Conservation (phyloP, 2,888 invertebrate genomes). For the Formica aserva region DNA sequence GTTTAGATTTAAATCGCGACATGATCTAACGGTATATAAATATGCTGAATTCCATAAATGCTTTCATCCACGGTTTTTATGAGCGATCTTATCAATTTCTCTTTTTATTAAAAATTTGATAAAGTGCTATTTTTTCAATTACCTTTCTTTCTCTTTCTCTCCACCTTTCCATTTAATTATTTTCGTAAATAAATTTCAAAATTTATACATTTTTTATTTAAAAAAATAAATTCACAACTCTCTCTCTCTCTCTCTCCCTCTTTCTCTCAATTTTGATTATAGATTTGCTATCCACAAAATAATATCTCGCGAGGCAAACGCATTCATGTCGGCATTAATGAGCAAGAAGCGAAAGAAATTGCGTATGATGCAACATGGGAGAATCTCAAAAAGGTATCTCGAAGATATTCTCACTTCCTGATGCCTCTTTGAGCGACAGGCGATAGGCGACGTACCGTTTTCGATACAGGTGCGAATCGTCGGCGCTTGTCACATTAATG, state of each 20-base stretch:
- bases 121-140: background rate
- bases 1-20: background rate
- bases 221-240: background rate
- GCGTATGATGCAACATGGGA: conserved; percentile 10
- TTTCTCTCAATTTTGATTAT: background rate
- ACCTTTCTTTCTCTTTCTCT: background rate
- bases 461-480: conserved; percentile 56
- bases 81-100: background rate
- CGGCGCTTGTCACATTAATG: conserved; percentile 51
- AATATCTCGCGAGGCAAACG: background rate
- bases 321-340: conserved; percentile 23
- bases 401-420: conserved; percentile 21
- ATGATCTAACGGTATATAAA: background rate
- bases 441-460: conserved; percentile 23
- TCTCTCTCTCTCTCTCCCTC: background rate
- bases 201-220: background rate
- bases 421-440: conserved; percentile 30
- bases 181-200: background rate
- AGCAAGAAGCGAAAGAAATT: conserved; percentile 22
- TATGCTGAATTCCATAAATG: background rate
- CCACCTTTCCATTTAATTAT: background rate
- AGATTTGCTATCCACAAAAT: background rate
- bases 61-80: background rate
- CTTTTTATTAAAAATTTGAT: background rate
- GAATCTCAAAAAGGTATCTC: conserved; percentile 33